Conservation (phyloP, 1,140 invertebrate species). For the Orussus abietinus region DNA sequence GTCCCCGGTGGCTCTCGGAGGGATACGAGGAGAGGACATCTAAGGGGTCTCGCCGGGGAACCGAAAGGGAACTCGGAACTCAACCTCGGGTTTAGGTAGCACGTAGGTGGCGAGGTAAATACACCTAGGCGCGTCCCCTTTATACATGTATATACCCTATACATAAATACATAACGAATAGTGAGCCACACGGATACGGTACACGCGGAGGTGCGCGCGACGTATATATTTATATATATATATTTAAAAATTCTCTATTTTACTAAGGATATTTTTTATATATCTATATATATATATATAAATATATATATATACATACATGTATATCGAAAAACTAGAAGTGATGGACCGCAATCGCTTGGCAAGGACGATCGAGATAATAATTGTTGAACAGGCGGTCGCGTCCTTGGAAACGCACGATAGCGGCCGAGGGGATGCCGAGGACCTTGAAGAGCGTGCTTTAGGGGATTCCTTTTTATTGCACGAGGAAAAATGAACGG, state of each 20-base stretch:
- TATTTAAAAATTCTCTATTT: conserved; percentile 50
- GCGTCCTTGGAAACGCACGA: background rate
- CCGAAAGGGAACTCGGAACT: no score
- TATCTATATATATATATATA: conserved; percentile 48
- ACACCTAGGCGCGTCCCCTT: background rate
- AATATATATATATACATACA: conserved; percentile 29
- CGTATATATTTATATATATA: conserved; percentile 40
- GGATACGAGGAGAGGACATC: no score
- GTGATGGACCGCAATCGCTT: conserved; percentile 25
- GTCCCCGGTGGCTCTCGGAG: no score
- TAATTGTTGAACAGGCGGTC: conserved; percentile 21
- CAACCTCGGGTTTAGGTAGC: no score
- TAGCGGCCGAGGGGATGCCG: no score
- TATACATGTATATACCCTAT: conserved; percentile 13
- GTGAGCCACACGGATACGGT: conserved; percentile 37
- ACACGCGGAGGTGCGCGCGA: conserved; percentile 42
- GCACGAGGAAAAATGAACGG: background rate
- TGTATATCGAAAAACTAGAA: conserved; percentile 47
- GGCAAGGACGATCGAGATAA: no score
- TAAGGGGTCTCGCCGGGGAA: no score
- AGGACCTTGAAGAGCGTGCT: no score
- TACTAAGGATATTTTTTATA: conserved; percentile 55
- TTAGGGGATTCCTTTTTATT: no score
- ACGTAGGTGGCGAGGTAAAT: no score
- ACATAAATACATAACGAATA: conserved; percentile 26